phyloP scores from a whole-genome alignment of 2,888 invertebrate species.

The Oligia latruncula region DNA sequence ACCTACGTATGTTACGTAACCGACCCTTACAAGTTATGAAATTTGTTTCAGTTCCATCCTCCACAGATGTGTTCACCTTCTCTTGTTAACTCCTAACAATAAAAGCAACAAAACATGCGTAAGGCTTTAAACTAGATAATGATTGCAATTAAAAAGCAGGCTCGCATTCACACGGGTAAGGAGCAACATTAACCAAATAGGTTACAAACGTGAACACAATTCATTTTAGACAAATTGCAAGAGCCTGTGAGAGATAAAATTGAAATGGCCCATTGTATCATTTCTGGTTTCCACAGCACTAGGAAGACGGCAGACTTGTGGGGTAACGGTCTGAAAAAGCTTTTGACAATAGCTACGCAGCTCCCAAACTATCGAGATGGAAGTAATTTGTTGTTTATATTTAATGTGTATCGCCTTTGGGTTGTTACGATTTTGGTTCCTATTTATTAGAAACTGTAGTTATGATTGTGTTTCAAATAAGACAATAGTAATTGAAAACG shows the following conservation, averaged over 20 bases:
- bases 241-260: constrained; percentile 76
- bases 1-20: too few relatives aligned
- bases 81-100: constrained; percentile 17
- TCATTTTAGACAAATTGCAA: constrained; percentile 78
- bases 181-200: constrained; percentile 70
- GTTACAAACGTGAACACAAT: constrained; percentile 70
- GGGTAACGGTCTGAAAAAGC: constrained; percentile 62
- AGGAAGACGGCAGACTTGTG: constrained; percentile 70
- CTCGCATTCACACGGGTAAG: constrained; percentile 65
- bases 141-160: constrained; percentile 55
- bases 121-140: constrained; percentile 50
- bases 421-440: neutral
- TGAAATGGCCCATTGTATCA: constrained; percentile 76
- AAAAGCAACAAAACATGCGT: constrained; percentile 36
- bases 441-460: neutral
- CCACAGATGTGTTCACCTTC: neutral
- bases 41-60: neutral
- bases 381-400: constrained; percentile 43
- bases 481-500: neutral
- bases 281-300: constrained; percentile 80
- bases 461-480: neutral
- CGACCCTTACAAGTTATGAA: neutral
- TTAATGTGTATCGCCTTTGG: constrained; percentile 16
- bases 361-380: constrained; percentile 53
- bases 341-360: constrained; percentile 61